A percentile compares a stretch with the other conserved stretches of the same genome.
These are phyloP conservation scores for Dryobotodes eremita DNA, from an alignment of 2,888 invertebrate species.

Conservation along the genomic window DNA sequence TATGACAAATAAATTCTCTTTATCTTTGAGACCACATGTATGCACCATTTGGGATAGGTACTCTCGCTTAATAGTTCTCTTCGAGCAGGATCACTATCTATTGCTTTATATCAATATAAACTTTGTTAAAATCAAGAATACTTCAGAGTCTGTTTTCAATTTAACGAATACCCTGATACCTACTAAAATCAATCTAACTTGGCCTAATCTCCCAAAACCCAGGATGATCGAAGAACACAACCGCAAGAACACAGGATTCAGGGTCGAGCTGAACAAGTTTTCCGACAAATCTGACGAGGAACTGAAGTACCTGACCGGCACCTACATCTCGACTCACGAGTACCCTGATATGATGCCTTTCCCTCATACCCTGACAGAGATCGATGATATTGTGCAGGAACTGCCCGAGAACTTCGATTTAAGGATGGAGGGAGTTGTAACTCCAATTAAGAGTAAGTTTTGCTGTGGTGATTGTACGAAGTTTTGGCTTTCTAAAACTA, in stretches of 20 bases:
- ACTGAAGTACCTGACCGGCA: constrained; percentile 65
- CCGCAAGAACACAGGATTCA: constrained; percentile 72
- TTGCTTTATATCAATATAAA: background rate
- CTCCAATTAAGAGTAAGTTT: constrained; percentile 74
- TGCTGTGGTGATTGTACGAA: background rate
- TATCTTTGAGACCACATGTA: too few relatives aligned
- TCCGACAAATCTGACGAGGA: constrained; percentile 74
- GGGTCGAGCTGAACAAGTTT: constrained; percentile 74
- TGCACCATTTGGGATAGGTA: too few relatives aligned
- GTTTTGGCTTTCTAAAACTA: background rate
- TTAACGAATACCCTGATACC: background rate
- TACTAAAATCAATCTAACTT: background rate
- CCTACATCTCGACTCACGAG: constrained; percentile 52
- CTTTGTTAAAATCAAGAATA: background rate
- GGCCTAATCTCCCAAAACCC: background rate
- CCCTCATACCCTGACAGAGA: constrained; percentile 68
- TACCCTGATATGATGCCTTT: constrained; percentile 62
- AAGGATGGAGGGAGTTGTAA: constrained; percentile 74
- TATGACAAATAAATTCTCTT: too few relatives aligned
- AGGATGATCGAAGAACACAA: constrained; percentile 75
- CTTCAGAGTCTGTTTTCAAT: background rate
- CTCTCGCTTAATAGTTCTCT: background rate
- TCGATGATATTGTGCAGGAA: constrained; percentile 63
- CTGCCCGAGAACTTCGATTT: constrained; percentile 76
- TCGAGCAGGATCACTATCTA: background rate